Evolutionary conservation across 2,797 vertebrate genomes (phyloP).

Genomic region (Lacerta bilineata): DNA sequence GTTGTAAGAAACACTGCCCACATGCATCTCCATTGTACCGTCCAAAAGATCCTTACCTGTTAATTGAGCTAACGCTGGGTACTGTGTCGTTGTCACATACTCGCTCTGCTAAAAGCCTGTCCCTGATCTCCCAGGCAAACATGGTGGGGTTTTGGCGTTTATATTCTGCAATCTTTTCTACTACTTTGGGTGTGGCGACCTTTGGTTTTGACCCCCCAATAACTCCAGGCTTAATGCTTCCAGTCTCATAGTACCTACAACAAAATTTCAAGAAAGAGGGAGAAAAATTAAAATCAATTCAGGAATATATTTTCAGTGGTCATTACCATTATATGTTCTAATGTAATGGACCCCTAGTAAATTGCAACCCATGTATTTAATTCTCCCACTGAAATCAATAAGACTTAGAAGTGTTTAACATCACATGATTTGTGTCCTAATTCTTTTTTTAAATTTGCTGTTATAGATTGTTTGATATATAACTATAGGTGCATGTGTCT

Average conservation of each 20-base stretch:
- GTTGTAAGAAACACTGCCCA: rapidly evolving
- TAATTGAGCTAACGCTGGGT: conserved; percentile 98
- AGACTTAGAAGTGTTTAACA: neutral
- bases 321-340: conserved; percentile 32
- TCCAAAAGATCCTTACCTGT: conserved; percentile 84
- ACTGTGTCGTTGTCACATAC: conserved; percentile 99
- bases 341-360: conserved; percentile 54
- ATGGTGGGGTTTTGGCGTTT: conserved; percentile 99
- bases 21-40: rapidly evolving
- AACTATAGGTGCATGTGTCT: conserved; percentile 30
- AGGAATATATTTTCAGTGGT: neutral
- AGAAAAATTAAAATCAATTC: conserved; percentile 46
- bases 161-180: conserved; percentile 99
- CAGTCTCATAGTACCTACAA: conserved; percentile 97
- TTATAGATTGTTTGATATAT: conserved; percentile 43
- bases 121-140: conserved; percentile 99
- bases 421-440: neutral
- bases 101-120: conserved; percentile 94
- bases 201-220: conserved; percentile 99
- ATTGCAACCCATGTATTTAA: conserved; percentile 45
- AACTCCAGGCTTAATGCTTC: conserved; percentile 97
- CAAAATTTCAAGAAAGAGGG: conserved; percentile 65
- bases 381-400: neutral
- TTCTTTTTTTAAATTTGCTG: conserved; percentile 57
- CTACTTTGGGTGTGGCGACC: conserved; percentile 99